Evolutionary conservation across 2,888 invertebrate genomes (phyloP), one percentile per base, ranked within the genome.

Genomic region (Buathra laborator): DNA sequence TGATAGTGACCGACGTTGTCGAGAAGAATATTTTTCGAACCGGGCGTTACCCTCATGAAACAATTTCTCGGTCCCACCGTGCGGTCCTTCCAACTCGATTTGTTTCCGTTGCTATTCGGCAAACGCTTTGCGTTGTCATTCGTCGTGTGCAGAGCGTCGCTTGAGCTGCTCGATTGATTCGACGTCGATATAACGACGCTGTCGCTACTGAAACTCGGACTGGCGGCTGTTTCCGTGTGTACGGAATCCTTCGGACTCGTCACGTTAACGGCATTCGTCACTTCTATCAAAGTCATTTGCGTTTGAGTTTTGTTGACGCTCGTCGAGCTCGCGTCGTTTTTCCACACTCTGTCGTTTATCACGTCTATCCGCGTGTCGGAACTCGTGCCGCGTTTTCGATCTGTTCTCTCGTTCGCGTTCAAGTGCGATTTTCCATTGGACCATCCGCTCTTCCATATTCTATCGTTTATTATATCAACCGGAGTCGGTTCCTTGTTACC

Each of bases 11-110:
- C 96, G 46, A 96, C 96, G 89, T 97, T 97, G 93, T 97, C 97
- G 32, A 97, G 94, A 5, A 97, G 94, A 89, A 97, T 97, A 92
- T 97, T 97, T 91, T 96, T 97, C 12, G 97, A 97, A 6, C 97
- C 97, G 6, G 96, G 96, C 90, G 97, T 97, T 89, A 97, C 95
- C 51, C 97, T 95, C 91, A 97, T 95, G 74, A 97, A 96, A 90
- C 97, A 97, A 89, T 97, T 96, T 86, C 97, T 95, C 1, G 97
- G 97, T 0, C 97, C 97, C 19, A 87, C 77, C 2, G 87, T 46
- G 74, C 89, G 86, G 43, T 87, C 90, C 62, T 92, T 90, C 78
- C 80, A 86, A 16, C 46, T 86, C 0, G 88, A 64, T 80, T 87
- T 90, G 10, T 79, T 64, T 3, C 67, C 81, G 44, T 85, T 86